phyloP scores from a whole-genome alignment of 35 echinoderm and acorn worm genomes.

The Acanthaster planci region DNA sequence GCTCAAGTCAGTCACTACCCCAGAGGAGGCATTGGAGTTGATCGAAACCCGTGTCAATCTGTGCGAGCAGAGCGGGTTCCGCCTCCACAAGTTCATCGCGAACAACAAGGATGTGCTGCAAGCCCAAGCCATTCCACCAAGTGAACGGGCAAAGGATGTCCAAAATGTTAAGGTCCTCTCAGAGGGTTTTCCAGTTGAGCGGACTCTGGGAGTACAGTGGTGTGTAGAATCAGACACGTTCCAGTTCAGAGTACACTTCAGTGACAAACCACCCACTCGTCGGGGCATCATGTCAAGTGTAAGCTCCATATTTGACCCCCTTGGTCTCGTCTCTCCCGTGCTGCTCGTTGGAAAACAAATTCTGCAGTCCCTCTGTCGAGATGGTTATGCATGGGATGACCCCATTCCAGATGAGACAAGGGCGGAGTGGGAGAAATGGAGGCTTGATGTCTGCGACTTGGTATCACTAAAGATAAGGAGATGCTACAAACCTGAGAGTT shows the following conservation, averaged over 20 bases:
- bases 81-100: slow-evolving; percentile 55
- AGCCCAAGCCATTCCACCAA: slow-evolving; percentile 8
- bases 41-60: neutral
- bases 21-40: slow-evolving; percentile 32
- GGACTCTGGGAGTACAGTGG: slow-evolving; percentile 63
- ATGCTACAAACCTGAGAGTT: slow-evolving; percentile 60
- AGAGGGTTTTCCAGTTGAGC: slow-evolving; percentile 39
- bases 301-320: slow-evolving; percentile 58
- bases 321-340: slow-evolving; percentile 50
- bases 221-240: slow-evolving; percentile 37
- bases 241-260: slow-evolving; percentile 36
- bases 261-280: slow-evolving; percentile 56
- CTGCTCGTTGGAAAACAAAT: slow-evolving; percentile 50
- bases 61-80: slow-evolving; percentile 35
- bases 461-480: slow-evolving; percentile 38
- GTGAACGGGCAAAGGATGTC: neutral
- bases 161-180: slow-evolving; percentile 29
- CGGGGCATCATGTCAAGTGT: slow-evolving; percentile 56
- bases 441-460: neutral
- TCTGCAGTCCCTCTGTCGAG: slow-evolving; percentile 52
- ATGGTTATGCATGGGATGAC: neutral
- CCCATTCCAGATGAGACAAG: neutral
- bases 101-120: slow-evolving; percentile 50
- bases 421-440: neutral
- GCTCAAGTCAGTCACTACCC: slow-evolving; percentile 47